Base-by-base conservation (phyloP, 2,797 vertebrate genomes). In the Hydrolagus colliei region DNA sequence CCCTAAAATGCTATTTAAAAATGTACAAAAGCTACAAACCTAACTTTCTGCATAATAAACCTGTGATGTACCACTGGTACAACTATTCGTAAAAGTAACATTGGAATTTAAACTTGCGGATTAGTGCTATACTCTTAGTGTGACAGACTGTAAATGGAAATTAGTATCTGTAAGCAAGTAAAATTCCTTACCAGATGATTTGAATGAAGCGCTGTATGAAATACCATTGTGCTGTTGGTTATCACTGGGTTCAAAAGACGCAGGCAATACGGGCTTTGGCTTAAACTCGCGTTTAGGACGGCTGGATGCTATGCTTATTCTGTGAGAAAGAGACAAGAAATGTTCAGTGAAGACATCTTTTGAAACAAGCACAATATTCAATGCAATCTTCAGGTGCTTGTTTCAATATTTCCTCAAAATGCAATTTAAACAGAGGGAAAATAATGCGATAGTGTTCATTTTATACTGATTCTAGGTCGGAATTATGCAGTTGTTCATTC, bases 211-310 rank as follows among this genome's bases (percentile, higher is more conserved):
- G 87, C 90, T 89, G 87, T 92, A 90, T 3, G 94, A 89, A 85
- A 97, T 88, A 32, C 96, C 95, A 68, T 96, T 97, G 88, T 95
- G 92, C 76, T 96, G 95, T 72, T 89, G 92, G 89, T 90, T 93
- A 87, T 94, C 94, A 78, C 92, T 89, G 0, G 89, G 72, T 88
- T 95, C 94, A 4, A 94, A 87, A 87, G 92, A 93, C 87, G 91
- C 92, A 87, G 91, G 92, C 79, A 94, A 89, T 78, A 92, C 86
- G 0, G 95, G 94, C 89, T 94, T 95, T 75, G 95, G 91, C 88
- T 93, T 95, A 88, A 95, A 96, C 79, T 96, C 96, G 78, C 93
- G 92, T 88, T 90, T 96, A 84, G 96, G 95, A 32, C 90, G 89
- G 75, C 88, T 92, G 88, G 94, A 96, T 14, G 95, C 93, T 67